phyloP scores from a whole-genome alignment of 2,888 invertebrate species.

The Zaprionus bogoriensis region DNA sequence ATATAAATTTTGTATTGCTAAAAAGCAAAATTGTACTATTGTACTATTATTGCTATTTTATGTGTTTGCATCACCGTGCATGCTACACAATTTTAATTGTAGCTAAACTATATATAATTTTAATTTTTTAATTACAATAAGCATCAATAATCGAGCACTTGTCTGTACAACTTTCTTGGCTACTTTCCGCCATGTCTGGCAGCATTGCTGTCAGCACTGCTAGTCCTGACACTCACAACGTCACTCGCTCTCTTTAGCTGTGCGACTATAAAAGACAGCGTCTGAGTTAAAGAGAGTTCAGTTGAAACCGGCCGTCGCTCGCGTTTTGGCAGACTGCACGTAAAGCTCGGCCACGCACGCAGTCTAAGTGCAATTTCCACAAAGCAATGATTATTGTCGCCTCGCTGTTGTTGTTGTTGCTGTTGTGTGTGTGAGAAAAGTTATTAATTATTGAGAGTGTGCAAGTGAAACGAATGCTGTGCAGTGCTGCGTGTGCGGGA shows the following conservation, averaged over 20 bases:
- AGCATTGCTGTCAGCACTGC: background rate
- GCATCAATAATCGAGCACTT: too few species aligned
- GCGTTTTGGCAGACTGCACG: conserved; percentile 45
- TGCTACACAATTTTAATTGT: too few species aligned
- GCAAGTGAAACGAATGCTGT: conserved; percentile 18
- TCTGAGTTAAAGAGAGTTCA: conserved; percentile 44
- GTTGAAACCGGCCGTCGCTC: conserved; percentile 65
- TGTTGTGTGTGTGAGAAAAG: conserved; percentile 12
- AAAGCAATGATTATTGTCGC: conserved; percentile 29
- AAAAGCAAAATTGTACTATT: too few species aligned
- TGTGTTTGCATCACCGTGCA: too few species aligned
- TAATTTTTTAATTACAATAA: too few species aligned
- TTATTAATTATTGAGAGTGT: conserved; percentile 6
- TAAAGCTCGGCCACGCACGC: conserved; percentile 52
- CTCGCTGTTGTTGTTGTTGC: too few species aligned
- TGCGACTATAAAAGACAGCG: conserved; percentile 54
- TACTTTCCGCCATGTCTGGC: too few species aligned
- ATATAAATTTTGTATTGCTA: too few species aligned
- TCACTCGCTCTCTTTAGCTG: conserved; percentile 19
- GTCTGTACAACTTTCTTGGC: too few species aligned
- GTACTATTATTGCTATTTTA: too few species aligned
- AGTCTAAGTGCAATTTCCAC: conserved; percentile 58
- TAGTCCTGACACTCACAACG: background rate
- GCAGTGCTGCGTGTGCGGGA: background rate
- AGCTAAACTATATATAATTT: too few species aligned